These are phyloP conservation scores for Coendou prehensilis DNA, from an alignment of 2,797 vertebrate species.

Conservation along the genomic window DNA sequence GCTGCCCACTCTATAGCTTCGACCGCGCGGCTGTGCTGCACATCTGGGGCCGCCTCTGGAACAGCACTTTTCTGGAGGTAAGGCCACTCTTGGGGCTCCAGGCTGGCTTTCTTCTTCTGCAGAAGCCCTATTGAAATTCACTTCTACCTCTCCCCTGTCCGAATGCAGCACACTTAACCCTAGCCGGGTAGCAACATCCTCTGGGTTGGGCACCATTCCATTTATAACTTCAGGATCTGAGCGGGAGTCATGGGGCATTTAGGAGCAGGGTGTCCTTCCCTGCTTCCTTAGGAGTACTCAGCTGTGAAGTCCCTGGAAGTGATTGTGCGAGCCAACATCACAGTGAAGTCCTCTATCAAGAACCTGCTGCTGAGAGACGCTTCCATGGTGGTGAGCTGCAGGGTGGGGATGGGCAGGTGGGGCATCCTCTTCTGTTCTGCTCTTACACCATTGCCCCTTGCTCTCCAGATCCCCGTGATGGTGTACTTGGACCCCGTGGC, in stretches of 20 bases:
- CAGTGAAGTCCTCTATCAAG: constrained; percentile 94
- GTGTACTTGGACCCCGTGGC: constrained; percentile 93
- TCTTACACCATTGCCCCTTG: neutral
- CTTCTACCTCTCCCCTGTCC: neutral
- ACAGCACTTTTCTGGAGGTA: constrained; percentile 97
- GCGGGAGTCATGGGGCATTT: neutral
- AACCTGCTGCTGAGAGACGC: constrained; percentile 93
- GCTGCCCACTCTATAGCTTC: constrained; percentile 94
- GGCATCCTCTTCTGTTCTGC: neutral
- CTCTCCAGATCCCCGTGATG: constrained; percentile 92
- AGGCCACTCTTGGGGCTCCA: neutral
- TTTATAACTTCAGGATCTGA: neutral
- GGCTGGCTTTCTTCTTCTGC: neutral
- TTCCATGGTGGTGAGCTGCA: constrained; percentile 91
- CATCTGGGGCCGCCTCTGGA: constrained; percentile 95
- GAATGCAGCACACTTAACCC: neutral
- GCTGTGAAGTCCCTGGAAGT: constrained; percentile 93
- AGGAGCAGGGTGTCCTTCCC: neutral
- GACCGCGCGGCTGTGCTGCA: constrained; percentile 91
- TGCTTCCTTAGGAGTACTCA: constrained; percentile 91
- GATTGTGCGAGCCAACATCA: constrained; percentile 94
- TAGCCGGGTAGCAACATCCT: neutral
- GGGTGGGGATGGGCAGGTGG: neutral
- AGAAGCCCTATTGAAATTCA: neutral
- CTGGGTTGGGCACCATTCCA: neutral